These are phyloP conservation scores for Trissolcus basalis DNA, from an alignment of 1,140 invertebrate genomes.

Conservation along the genomic window DNA sequence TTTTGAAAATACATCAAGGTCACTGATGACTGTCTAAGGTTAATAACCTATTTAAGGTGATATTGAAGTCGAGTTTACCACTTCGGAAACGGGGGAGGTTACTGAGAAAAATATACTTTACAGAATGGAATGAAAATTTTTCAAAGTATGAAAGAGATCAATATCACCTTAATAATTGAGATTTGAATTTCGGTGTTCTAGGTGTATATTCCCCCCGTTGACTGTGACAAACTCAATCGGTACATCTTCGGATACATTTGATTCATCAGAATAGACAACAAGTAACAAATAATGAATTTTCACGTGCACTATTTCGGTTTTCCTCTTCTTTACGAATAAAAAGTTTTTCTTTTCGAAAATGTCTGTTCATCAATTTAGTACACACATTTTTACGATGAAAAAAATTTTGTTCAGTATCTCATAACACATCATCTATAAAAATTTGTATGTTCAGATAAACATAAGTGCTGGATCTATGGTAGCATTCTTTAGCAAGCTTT, in stretches of 20 bases:
- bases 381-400: neutral
- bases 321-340: slow-evolving; percentile 10
- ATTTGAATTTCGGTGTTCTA: too few relatives aligned
- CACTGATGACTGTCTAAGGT: too few relatives aligned
- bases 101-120: too few relatives aligned
- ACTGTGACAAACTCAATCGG: slow-evolving; percentile 16
- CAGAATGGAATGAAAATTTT: too few relatives aligned
- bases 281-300: slow-evolving; percentile 32
- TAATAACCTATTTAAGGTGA: too few relatives aligned
- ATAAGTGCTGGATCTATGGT: slow-evolving; percentile 62
- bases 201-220: too few relatives aligned
- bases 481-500: slow-evolving; percentile 65
- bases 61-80: too few relatives aligned
- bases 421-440: neutral
- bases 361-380: too few relatives aligned
- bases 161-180: too few relatives aligned
- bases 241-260: slow-evolving; percentile 6
- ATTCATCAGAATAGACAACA: slow-evolving; percentile 20
- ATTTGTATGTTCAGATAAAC: neutral
- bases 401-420: neutral
- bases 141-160: too few relatives aligned
- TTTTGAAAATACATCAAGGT: too few relatives aligned
- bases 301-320: slow-evolving; percentile 46
- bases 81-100: too few relatives aligned
- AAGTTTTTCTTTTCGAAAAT: slow-evolving; percentile 9